phyloP scores from a whole-genome alignment of 2,888 invertebrate genomes.

The Rhagium mordax region DNA sequence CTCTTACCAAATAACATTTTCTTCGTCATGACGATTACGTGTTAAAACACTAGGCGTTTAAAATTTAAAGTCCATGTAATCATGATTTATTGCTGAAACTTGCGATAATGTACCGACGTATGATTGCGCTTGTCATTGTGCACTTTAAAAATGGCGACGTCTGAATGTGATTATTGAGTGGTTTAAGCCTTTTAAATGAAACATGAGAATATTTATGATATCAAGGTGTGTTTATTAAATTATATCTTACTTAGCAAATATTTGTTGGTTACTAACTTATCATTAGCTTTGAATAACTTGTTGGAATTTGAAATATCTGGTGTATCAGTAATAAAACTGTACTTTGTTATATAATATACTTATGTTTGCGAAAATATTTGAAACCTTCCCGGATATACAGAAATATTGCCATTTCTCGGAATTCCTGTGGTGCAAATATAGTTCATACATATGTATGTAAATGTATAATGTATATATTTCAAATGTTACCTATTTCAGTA shows the following conservation, averaged over 20 bases:
- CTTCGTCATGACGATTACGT: not conserved
- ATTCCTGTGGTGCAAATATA: not conserved
- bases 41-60: conserved; percentile 7
- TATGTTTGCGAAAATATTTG: conserved; percentile 6
- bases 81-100: conserved; percentile 25
- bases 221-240: conserved; percentile 47
- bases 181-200: conserved; percentile 48
- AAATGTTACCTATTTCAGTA: too few relatives aligned
- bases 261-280: conserved; percentile 48
- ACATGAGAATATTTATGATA: conserved; percentile 49
- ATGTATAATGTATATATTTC: too few relatives aligned
- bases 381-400: conserved; percentile 19
- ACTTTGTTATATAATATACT: conserved; percentile 6
- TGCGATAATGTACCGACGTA: conserved; percentile 24
- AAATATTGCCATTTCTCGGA: not conserved
- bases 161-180: conserved; percentile 41
- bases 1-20: not conserved
- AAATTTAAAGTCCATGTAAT: conserved; percentile 11
- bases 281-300: conserved; percentile 44
- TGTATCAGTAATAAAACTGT: conserved; percentile 26
- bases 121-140: conserved; percentile 36
- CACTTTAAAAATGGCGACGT: conserved; percentile 47
- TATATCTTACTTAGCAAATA: conserved; percentile 52
- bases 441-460: too few relatives aligned
- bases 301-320: conserved; percentile 46